These are phyloP conservation scores for Solenodon paradoxus DNA, from an alignment of 2,113 vertebrate genomes.

Conservation along the genomic window DNA sequence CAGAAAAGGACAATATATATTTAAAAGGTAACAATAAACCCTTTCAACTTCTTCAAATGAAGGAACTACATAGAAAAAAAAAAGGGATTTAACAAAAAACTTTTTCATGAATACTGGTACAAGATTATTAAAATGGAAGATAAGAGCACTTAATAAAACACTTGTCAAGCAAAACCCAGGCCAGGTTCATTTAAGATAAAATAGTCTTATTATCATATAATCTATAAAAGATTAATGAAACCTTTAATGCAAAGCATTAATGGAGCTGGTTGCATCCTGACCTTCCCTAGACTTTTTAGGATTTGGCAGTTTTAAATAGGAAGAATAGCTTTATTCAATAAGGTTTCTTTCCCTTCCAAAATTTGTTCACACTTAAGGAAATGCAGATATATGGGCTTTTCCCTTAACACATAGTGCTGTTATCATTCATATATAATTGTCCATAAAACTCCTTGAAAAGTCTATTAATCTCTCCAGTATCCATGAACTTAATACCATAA, in stretches of 20 bases:
- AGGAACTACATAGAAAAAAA: neutral
- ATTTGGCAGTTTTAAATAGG: slow-evolving; percentile 55
- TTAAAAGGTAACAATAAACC: neutral
- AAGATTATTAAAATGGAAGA: slow-evolving; percentile 53
- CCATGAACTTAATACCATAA: slow-evolving; percentile 71
- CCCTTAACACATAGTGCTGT: slow-evolving; percentile 51
- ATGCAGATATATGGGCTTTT: slow-evolving; percentile 66
- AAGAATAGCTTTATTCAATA: slow-evolving; percentile 62
- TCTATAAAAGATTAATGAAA: slow-evolving; percentile 75
- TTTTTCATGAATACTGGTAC: slow-evolving; percentile 42
- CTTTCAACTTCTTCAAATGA: slow-evolving; percentile 21
- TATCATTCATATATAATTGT: slow-evolving; percentile 74
- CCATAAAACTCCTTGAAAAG: slow-evolving; percentile 76
- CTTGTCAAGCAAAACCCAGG: slow-evolving; percentile 58
- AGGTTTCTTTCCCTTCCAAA: slow-evolving; percentile 58
- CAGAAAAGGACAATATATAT: neutral
- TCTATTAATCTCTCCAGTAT: slow-evolving; percentile 75
- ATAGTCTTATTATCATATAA: slow-evolving; percentile 62
- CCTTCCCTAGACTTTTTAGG: slow-evolving; percentile 51
- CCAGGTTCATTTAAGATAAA: slow-evolving; percentile 59
- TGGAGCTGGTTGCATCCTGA: slow-evolving; percentile 49
- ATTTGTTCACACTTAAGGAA: slow-evolving; percentile 74
- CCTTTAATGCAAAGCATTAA: slow-evolving; percentile 63
- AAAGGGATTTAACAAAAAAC: slow-evolving; percentile 45
- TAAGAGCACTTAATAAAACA: slow-evolving; percentile 69